Evolutionary conservation across 2,888 invertebrate species (phyloP), one percentile per base, ranked within the genome.

Genomic region (Drosophila differens): DNA sequence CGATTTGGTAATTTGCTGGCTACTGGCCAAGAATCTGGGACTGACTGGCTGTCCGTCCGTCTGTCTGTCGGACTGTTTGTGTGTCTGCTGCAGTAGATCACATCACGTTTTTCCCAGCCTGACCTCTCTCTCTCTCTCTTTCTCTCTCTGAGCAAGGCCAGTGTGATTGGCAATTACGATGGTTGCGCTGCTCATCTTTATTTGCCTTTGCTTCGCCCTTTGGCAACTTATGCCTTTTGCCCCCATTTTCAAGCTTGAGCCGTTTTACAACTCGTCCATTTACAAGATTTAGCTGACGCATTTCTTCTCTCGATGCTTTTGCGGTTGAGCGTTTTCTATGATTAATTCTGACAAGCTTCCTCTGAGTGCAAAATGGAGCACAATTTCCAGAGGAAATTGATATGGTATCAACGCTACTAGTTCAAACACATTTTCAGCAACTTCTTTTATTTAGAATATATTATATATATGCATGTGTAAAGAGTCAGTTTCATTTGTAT

Each of bases 1-100:
- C 91, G 85, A 85, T 79, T 86, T 83, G 82, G 74, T 76, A 89
- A 85, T 90, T 85, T 68, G 52, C 64, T 66, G 70, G 87, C 91
- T 85, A 82, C 89, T 79, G 88, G 67, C 77, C 65, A 65, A 80
- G 83, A 75, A 71, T 68, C 82, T 62, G 67, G 69, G 58, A 47
- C 63, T 70, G 66, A 53, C 61, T 62, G 22, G 19, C 55, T n/a
- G 25, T 4, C 54, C 6, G n/a, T 12, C 28, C 2, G 51, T 12
- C 30, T 14, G 12, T 12, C 35, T 57, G 19, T 19, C 28, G 33
- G 33, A 14, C 14, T 41, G 28, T 35, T 25, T 37, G 4, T 25
- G 6, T 55, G 25, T 14, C 47, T 47, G 10, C 9, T 57, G 52
- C 71, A 59, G 69, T 74, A 85, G 88, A 89, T 84, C 89, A 83